A percentile compares a stretch with the other conserved stretches of the same genome.
Conservation (phyloP, 2,888 invertebrate genomes). For the Masnerella sp. region DNA sequence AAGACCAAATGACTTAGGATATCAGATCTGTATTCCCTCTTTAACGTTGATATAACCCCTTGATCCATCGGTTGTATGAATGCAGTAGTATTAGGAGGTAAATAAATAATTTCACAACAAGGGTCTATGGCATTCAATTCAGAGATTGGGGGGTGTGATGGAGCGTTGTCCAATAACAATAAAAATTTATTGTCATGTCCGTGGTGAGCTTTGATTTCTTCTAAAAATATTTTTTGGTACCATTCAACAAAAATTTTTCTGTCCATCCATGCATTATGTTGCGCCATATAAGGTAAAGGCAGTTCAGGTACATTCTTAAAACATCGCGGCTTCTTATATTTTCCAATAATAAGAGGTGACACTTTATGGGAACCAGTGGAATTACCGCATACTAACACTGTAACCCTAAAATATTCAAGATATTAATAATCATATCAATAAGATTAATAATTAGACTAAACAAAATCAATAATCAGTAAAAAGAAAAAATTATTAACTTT, state of each 20-base stretch:
- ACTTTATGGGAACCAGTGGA: slow-evolving; percentile 64
- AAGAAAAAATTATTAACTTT: no score
- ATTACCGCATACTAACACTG: slow-evolving; percentile 64
- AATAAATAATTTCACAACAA: background rate
- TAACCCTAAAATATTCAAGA: slow-evolving; percentile 15
- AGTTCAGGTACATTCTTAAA: slow-evolving; percentile 58
- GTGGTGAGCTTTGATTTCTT: background rate
- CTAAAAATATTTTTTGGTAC: slow-evolving; percentile 20
- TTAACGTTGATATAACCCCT: background rate
- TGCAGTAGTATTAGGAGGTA: background rate
- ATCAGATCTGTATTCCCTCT: background rate
- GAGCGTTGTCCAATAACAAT: no score
- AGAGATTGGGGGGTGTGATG: background rate
- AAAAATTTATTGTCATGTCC: background rate
- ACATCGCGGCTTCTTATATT: slow-evolving; percentile 64
- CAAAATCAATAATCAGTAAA: no score
- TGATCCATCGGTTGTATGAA: slow-evolving; percentile 13
- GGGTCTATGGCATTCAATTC: background rate
- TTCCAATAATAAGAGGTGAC: slow-evolving; percentile 65
- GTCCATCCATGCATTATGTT: slow-evolving; percentile 33
- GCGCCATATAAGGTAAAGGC: slow-evolving; percentile 13
- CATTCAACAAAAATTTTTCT: slow-evolving; percentile 5
- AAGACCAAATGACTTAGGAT: background rate
- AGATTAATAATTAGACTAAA: no score
- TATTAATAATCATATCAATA: background rate